Evolutionary conservation across 2,888 invertebrate species (phyloP).

Genomic region (Nephrocerus scutellatus): DNA sequence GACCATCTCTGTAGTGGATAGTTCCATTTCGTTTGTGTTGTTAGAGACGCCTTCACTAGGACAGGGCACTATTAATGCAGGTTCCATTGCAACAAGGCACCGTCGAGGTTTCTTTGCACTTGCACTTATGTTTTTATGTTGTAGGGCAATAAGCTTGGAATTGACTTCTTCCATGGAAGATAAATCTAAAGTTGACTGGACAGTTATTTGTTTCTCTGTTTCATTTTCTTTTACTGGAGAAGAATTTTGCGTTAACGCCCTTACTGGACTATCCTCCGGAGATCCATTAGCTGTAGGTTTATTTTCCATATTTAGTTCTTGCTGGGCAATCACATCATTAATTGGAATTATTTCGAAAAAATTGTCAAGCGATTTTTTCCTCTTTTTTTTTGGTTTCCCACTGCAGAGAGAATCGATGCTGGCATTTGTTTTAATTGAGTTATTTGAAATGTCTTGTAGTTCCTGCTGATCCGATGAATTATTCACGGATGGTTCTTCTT

Average conservation of each 20-base stretch:
- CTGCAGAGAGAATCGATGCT: conserved; percentile 5
- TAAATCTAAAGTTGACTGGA: no score
- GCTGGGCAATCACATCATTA: no score
- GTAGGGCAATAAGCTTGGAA: no score
- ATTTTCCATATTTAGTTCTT: no score
- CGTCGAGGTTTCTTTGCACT: neutral
- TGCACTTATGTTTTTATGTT: no score
- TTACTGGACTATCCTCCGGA: no score
- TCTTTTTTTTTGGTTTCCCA: conserved; percentile 11
- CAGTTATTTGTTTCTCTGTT: conserved; percentile 24
- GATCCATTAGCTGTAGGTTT: no score
- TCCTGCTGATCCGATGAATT: conserved; percentile 8
- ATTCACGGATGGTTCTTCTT: conserved; percentile 25
- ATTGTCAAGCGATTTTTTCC: conserved; percentile 11
- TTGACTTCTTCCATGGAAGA: no score
- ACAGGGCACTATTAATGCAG: no score
- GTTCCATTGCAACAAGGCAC: neutral
- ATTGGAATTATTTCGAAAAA: conserved; percentile 13
- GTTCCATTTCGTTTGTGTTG: conserved; percentile 23
- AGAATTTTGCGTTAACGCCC: no score
- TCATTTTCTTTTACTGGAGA: no score
- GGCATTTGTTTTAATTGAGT: conserved; percentile 15
- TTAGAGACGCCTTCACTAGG: conserved; percentile 5
- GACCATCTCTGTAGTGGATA: conserved; percentile 53
- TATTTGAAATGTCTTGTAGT: conserved; percentile 18